Evolutionary conservation across 2,113 vertebrate species (phyloP).

Genomic region (Carassius auratus): DNA sequence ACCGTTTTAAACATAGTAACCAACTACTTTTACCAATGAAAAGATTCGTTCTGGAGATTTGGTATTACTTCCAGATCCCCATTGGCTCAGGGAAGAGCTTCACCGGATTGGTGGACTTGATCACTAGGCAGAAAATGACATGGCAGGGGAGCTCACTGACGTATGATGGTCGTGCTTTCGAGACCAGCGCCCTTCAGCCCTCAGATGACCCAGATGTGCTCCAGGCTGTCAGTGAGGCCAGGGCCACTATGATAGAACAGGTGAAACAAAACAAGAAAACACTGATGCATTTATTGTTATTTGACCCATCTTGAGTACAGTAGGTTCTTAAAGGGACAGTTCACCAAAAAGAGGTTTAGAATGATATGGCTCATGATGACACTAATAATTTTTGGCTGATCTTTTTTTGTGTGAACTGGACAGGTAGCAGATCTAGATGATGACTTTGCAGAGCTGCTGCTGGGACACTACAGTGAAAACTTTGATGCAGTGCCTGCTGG

Average conservation of each 20-base stretch:
- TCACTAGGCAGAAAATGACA: conserved; percentile 82
- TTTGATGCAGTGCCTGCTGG: conserved; percentile 83
- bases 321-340: background rate
- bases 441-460: conserved; percentile 90
- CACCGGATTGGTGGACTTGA: conserved; percentile 87
- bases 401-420: background rate
- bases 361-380: no score
- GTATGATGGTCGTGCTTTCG: conserved; percentile 84
- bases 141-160: conserved; percentile 75
- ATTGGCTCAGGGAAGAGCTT: conserved; percentile 88
- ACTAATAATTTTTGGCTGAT: no score
- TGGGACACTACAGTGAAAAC: conserved; percentile 85
- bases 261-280: conserved; percentile 69
- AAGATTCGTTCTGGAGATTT: background rate
- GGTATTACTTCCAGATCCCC: conserved; percentile 76
- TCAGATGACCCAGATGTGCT: conserved; percentile 77
- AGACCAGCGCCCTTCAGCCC: conserved; percentile 73
- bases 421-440: conserved; percentile 97
- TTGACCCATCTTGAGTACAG: background rate
- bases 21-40: background rate
- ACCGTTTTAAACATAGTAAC: conserved; percentile 2
- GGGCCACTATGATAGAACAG: conserved; percentile 90
- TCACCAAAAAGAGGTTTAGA: background rate
- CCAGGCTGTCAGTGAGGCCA: conserved; percentile 79
- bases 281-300: background rate